Percentiles rank a stretch among this genome's conserved stretches.
Evolutionary conservation across 2,797 vertebrate species (phyloP).

Genomic region (Danionella dracula): DNA sequence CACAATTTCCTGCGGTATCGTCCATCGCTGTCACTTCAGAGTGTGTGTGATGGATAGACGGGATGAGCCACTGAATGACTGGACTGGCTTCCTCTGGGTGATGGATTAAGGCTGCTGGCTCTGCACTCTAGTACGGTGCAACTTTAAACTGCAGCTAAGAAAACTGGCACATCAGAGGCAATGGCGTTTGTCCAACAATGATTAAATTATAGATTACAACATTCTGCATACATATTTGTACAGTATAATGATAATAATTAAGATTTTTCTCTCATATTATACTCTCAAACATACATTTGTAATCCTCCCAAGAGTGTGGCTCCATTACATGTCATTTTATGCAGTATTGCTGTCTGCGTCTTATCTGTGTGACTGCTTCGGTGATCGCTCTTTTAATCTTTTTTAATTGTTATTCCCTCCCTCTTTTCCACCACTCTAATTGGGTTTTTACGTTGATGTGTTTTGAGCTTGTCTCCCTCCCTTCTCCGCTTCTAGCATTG

Average conservation of each 20-base stretch:
- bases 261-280: neutral
- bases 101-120: slow-evolving; percentile 1
- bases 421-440: slow-evolving; percentile 38
- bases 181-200: neutral
- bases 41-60: slow-evolving; percentile 7
- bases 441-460: neutral
- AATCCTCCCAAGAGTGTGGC: neutral
- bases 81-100: neutral
- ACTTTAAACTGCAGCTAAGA: slow-evolving; percentile 7
- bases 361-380: slow-evolving; percentile 1
- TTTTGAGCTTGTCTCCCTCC: neutral
- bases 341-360: neutral
- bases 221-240: neutral
- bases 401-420: slow-evolving; percentile 49
- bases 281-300: neutral
- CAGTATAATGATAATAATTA: neutral
- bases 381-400: slow-evolving; percentile 11
- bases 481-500: slow-evolving; percentile 39
- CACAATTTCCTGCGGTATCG: slow-evolving; percentile 6
- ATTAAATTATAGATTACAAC: neutral
- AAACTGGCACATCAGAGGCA: neutral
- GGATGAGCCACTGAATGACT: slow-evolving; percentile 13
- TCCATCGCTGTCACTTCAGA: slow-evolving; percentile 22
- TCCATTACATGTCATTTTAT: neutral
- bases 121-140: slow-evolving; percentile 3